phyloP scores from a whole-genome alignment of 2,888 invertebrate genomes.

The Cosmopolites sordidus region DNA sequence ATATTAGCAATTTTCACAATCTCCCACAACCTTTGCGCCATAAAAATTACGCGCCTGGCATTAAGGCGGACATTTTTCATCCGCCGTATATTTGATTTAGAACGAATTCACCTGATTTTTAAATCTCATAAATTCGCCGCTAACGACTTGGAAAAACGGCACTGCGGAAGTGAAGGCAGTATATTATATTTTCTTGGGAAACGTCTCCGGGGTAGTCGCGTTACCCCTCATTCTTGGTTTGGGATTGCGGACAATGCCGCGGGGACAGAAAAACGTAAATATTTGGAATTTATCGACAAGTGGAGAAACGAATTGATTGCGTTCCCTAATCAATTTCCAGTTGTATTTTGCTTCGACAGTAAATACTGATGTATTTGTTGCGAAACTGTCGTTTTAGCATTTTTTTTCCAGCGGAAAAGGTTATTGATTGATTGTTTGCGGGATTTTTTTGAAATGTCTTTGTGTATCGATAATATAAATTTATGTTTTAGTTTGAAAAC shows the following conservation, averaged over 20 bases:
- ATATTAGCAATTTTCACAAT: too few species aligned
- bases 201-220: background rate
- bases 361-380: too few species aligned
- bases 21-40: too few species aligned
- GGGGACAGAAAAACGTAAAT: background rate
- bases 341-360: too few species aligned
- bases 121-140: conserved; percentile 22
- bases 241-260: background rate
- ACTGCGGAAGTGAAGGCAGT: conserved; percentile 15
- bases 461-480: too few species aligned
- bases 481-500: too few species aligned
- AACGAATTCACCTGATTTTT: conserved; percentile 21
- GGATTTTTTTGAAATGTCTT: too few species aligned
- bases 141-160: conserved; percentile 24
- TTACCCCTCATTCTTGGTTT: background rate
- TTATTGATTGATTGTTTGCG: too few species aligned
- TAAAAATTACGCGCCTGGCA: background rate
- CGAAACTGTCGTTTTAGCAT: too few species aligned
- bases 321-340: background rate
- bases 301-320: background rate
- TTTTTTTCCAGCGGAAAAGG: too few species aligned
- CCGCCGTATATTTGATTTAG: conserved; percentile 12
- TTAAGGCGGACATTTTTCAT: conserved; percentile 16
- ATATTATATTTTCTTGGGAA: conserved; percentile 20
- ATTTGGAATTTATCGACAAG: background rate